phyloP scores from a whole-genome alignment of 2,888 invertebrate genomes.

The Bombylius discolor region DNA sequence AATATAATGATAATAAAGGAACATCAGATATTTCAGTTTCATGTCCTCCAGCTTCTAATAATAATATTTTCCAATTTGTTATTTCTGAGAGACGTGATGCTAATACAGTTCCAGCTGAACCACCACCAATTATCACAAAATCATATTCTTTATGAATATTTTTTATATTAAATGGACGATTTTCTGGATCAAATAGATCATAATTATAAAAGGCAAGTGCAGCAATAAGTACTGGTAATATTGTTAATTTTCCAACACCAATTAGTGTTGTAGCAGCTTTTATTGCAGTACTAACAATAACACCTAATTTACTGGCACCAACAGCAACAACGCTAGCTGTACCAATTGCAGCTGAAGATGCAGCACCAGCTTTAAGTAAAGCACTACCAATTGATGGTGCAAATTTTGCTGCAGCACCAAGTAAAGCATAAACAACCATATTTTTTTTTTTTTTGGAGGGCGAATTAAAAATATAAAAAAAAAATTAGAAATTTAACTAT shows the following conservation, averaged over 20 bases:
- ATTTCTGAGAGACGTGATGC: conserved; percentile 70
- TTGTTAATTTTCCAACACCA: conserved; percentile 57
- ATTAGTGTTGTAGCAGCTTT: conserved; percentile 58
- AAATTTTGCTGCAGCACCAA: conserved; percentile 24
- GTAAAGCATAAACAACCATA: conserved; percentile 27
- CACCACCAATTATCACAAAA: conserved; percentile 70
- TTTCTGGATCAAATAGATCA: conserved; percentile 74
- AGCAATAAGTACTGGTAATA: conserved; percentile 62
- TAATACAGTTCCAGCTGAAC: conserved; percentile 72
- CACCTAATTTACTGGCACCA: conserved; percentile 30
- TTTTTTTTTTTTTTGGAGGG: background rate
- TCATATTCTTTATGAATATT: conserved; percentile 59
- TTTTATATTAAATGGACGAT: conserved; percentile 57
- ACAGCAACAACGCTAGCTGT: conserved; percentile 34
- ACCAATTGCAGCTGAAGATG: conserved; percentile 19
- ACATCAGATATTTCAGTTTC: conserved; percentile 80
- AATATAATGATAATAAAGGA: conserved; percentile 70
- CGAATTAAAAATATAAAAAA: no score
- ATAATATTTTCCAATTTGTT: conserved; percentile 61
- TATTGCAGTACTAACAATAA: conserved; percentile 46
- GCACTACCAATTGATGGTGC: conserved; percentile 29
- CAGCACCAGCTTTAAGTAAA: conserved; percentile 31
- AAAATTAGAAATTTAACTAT: no score
- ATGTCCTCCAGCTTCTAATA: conserved; percentile 76
- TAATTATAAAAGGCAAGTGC: conserved; percentile 72